Evolutionary conservation across 2,113 vertebrate species (phyloP), one percentile per base, ranked within the genome.

Genomic region (Hippocampus comes): DNA sequence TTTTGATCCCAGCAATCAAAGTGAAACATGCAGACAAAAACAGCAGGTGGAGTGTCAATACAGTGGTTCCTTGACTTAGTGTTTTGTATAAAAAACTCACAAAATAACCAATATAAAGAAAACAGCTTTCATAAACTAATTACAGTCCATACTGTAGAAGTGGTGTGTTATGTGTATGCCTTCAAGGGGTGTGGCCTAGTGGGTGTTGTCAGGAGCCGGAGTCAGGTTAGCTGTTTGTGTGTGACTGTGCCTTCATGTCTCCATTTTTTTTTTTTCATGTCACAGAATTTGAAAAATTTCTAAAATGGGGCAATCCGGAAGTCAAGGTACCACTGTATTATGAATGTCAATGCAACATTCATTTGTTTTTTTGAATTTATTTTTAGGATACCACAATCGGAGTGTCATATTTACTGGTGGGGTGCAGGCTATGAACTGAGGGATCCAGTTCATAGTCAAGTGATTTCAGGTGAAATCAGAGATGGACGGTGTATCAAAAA

Each of bases 21-120:
- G 92, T 82, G 67, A 88, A 84, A 78, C 91, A 92, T 92, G 91
- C 84, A 92, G 63, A n/a, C 57, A 67, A 2, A 67, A 75, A 76
- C 57, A 51, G 12, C 17, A 74, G 69, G 60, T 56, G 65, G 21
- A 41, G 59, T 61, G 51, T 61, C 23, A 70, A 77, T 57, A 65
- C 75, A 75, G 78, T 23, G 9, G 53, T 74, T 80, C 84, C 61
- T 56, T 61, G n/a, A 30, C 53, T 59, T 41, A 46, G 15, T 51
- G 48, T 51, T 51, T 51, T 51, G 17, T 51, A 51, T 51, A 51
- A 51, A 51, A 51, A 14, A 4, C 3, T 14, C 2, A 46, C 2
- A 17, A 46, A 46, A 9, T 9, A 43, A 46, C 1, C 17, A 49
- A 49, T 6, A 51, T 6, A 7, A 51, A 48, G 18, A 9, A 55